Evolutionary conservation across 30 jellyfish, hydroid and myxozoan genomes (phyloP), one percentile per base, ranked within the genome.

Genomic region (Hydractinia echinata): DNA sequence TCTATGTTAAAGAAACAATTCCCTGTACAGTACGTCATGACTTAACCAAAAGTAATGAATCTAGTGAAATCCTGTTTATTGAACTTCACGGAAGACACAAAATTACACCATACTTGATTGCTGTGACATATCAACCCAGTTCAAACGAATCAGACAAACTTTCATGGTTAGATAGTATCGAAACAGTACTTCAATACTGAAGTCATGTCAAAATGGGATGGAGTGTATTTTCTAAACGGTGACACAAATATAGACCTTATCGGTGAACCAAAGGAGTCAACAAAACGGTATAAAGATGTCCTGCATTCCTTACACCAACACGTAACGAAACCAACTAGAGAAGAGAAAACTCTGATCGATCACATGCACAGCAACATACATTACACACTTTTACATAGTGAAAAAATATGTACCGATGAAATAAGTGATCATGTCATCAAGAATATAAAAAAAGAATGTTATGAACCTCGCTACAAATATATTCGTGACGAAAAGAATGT

Each of bases 71-170:
- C 20, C 69, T 87, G 61, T 86, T 86, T 81, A 82, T 86, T 55
- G 95, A 86, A 58, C 19, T 85, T 67, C 91, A 82, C 6, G 87
- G 95, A 55, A 74, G 95, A 81, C 81, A 86, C 68, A 70, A 86
- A 72, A 87, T 69, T 69, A 87, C 91, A 68, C 85, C 78, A 48
- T 67, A 67, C 21, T 13, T 67, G 50, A 20, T 67, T 13, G 20
- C 51, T 13, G 51, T 21, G n/a, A 48, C 51, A 13, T 15, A 4
- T 20, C 78, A 67, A 13, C 1, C 51, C n/a, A 67, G 78, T 4
- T 67, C 50, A 13, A 20, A 67, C 20, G 19, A 67, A 15, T 15
- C 1, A 10, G 14, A 67, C 20, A 13, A 1, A 4, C 50, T 15
- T 13, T 10, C 78, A 10, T 58, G 69, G 69, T 18, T 58, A 11